A percentile compares a stretch with the other conserved stretches of the same genome.
Evolutionary conservation across 2,888 invertebrate species (phyloP).

Genomic region (Nymphalis urticae): DNA sequence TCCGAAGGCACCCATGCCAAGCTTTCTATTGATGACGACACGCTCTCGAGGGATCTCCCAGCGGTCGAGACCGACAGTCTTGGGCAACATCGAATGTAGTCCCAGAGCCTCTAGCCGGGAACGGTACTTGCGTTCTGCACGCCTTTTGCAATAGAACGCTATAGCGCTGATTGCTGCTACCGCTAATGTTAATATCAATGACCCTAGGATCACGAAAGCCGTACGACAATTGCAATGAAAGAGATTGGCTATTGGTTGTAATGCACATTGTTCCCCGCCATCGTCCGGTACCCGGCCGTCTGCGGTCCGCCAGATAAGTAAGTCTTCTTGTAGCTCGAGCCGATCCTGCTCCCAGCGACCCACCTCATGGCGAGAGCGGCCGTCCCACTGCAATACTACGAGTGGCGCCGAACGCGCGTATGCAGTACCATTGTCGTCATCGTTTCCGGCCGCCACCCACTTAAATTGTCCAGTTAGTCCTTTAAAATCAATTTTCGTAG

Average conservation of each 20-base stretch:
- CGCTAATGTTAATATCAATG: conserved; percentile 50
- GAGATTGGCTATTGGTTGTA: conserved; percentile 85
- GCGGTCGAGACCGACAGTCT: conserved; percentile 84
- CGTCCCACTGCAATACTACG: conserved; percentile 83
- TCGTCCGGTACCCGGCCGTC: conserved; percentile 85
- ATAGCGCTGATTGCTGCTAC: conserved; percentile 52
- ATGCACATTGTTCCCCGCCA: conserved; percentile 85
- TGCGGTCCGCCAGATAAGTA: conserved; percentile 84
- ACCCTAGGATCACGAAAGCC: conserved; percentile 80
- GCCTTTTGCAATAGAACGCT: conserved; percentile 57
- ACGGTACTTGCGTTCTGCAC: conserved; percentile 61
- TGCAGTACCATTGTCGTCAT: conserved; percentile 32
- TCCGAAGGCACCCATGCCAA: conserved; percentile 96
- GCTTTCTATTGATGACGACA: conserved; percentile 91
- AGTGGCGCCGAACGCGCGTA: conserved; percentile 44
- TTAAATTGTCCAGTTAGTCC: conserved; percentile 63
- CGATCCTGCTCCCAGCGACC: conserved; percentile 88
- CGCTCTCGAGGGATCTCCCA: conserved; percentile 93
- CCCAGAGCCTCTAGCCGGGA: conserved; percentile 60
- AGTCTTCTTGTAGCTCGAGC: conserved; percentile 87
- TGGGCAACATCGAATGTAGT: conserved; percentile 57
- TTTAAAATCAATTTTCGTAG: conserved; percentile 44
- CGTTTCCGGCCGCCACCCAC: conserved; percentile 48
- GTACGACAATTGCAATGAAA: conserved; percentile 87
- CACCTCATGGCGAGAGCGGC: conserved; percentile 76